Evolutionary conservation across 1,140 invertebrate species (phyloP).

Genomic region (Hyposmocoma kahamanoa): DNA sequence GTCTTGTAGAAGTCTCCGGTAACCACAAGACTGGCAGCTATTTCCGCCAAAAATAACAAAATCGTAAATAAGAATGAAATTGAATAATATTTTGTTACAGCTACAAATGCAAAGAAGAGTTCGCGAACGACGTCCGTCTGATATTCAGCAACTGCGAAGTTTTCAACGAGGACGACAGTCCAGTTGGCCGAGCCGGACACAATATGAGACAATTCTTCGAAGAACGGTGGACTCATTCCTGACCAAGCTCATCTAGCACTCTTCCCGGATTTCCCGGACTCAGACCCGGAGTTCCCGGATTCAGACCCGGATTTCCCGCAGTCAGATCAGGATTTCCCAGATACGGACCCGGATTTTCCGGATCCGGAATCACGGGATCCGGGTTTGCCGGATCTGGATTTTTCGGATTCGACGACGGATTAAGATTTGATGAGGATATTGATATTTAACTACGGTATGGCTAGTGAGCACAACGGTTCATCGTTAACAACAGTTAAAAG

Average conservation of each 20-base stretch:
- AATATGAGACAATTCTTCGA: conserved; percentile 94
- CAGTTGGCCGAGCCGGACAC: conserved; percentile 95
- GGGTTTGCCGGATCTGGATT: too few relatives aligned
- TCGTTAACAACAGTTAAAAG: too few relatives aligned
- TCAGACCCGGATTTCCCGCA: conserved; percentile 23
- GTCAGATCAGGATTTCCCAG: conserved; percentile 30
- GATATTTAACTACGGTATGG: background rate
- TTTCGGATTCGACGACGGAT: too few relatives aligned
- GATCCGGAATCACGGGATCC: too few relatives aligned
- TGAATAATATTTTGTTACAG: conserved; percentile 26
- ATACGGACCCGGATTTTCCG: too few relatives aligned
- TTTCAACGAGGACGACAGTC: conserved; percentile 98
- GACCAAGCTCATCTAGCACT: too few relatives aligned
- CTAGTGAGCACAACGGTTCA: too few relatives aligned
- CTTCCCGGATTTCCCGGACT: conserved; percentile 29
- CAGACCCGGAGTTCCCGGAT: conserved; percentile 30
- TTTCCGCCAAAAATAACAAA: too few relatives aligned
- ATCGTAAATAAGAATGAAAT: too few relatives aligned
- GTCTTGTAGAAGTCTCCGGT: too few relatives aligned
- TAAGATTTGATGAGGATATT: background rate
- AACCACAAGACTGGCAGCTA: too few relatives aligned
- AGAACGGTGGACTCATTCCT: conserved; percentile 84
- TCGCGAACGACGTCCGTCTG: conserved; percentile 90
- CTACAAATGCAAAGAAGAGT: conserved; percentile 81
- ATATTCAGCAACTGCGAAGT: conserved; percentile 98